phyloP scores from a whole-genome alignment of 2,888 invertebrate species.

The Drosophila anomalata region DNA sequence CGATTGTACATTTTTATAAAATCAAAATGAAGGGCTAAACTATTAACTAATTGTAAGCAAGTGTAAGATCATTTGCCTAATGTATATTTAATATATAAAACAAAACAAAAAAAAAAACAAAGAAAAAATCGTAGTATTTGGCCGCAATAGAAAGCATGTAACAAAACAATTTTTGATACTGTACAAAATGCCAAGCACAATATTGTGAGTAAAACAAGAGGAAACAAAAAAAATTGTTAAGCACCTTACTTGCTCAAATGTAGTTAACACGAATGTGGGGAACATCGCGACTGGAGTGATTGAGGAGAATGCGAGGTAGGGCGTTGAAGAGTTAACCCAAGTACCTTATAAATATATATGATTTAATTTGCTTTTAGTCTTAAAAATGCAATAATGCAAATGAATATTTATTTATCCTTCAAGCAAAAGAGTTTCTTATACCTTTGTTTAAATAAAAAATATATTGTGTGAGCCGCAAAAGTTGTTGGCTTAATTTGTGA shows the following conservation, averaged over 20 bases:
- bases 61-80: constrained; percentile 53
- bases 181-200: constrained; percentile 64
- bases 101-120: constrained; percentile 10
- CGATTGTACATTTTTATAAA: constrained; percentile 55
- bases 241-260: constrained; percentile 59
- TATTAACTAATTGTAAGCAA: constrained; percentile 76
- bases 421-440: constrained; percentile 22
- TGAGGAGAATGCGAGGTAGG: constrained; percentile 36
- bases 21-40: constrained; percentile 48
- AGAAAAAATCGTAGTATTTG: constrained; percentile 67
- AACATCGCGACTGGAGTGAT: constrained; percentile 29
- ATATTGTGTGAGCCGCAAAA: not conserved
- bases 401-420: constrained; percentile 54
- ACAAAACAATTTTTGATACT: constrained; percentile 58
- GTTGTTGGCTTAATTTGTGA: not conserved
- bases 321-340: constrained; percentile 70
- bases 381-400: constrained; percentile 45
- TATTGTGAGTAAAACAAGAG: constrained; percentile 40
- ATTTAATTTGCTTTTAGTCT: constrained; percentile 64
- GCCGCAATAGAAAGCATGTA: constrained; percentile 51
- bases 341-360: constrained; percentile 76
- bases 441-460: constrained; percentile 4
- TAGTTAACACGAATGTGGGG: constrained; percentile 58
- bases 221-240: constrained; percentile 41
- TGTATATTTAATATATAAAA: constrained; percentile 49